Evolutionary conservation across 1,140 invertebrate genomes (phyloP).

Genomic region (Aphidius ervi): DNA sequence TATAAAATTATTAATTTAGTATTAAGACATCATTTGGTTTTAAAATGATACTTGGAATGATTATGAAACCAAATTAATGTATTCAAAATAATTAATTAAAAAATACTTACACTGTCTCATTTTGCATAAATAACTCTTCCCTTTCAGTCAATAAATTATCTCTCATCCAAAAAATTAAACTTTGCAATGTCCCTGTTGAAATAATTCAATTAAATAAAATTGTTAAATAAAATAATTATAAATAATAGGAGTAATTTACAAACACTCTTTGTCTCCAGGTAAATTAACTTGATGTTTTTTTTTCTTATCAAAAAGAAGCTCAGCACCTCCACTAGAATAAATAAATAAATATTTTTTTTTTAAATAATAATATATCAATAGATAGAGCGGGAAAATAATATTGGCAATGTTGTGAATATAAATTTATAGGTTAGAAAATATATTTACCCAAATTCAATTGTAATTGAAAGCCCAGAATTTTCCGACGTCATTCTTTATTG

Average conservation of each 20-base stretch:
- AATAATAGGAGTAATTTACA: conserved; percentile 27
- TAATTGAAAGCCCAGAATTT: conserved; percentile 26
- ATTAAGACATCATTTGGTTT: too few relatives aligned
- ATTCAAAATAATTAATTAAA: background rate
- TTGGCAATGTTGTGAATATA: conserved; percentile 6
- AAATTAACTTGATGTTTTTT: conserved; percentile 69
- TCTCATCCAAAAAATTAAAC: conserved; percentile 76
- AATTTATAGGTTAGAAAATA: background rate
- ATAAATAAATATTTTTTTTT: conserved; percentile 16
- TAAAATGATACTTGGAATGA: too few relatives aligned
- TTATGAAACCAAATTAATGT: background rate
- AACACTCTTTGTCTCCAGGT: conserved; percentile 54
- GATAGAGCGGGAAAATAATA: background rate
- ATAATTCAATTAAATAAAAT: conserved; percentile 17
- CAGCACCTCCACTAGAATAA: conserved; percentile 75
- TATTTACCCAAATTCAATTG: conserved; percentile 41
- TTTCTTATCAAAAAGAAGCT: conserved; percentile 78
- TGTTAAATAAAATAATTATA: background rate
- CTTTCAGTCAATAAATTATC: conserved; percentile 81
- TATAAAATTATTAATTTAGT: background rate
- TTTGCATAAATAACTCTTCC: conserved; percentile 85
- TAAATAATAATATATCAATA: background rate
- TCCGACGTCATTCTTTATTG: conserved; percentile 21
- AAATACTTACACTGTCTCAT: conserved; percentile 68
- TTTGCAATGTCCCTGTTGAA: conserved; percentile 67